Conservation (phyloP, 1,140 invertebrate genomes). For the Planococcus citri region DNA sequence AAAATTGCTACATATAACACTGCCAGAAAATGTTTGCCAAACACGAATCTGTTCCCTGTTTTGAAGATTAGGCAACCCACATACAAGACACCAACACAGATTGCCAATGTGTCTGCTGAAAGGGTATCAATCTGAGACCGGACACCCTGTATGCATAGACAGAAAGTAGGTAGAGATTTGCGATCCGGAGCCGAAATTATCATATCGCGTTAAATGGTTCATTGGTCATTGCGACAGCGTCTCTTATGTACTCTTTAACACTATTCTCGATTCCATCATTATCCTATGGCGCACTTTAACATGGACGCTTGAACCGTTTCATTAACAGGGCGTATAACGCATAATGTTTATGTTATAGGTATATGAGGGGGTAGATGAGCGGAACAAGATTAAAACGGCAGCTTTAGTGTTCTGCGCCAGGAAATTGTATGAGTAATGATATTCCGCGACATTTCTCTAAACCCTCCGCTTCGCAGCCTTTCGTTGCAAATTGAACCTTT, state of each 20-base stretch:
- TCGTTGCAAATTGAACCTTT: neutral
- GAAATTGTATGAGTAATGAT: conserved; percentile 4
- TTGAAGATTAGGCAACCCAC: no score
- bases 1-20: no score
- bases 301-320: neutral
- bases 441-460: neutral
- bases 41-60: no score
- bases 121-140: no score
- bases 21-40: no score
- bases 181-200: no score
- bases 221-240: neutral
- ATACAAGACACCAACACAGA: no score
- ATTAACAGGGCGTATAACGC: neutral
- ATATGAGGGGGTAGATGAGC: neutral
- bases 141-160: no score
- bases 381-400: neutral
- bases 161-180: no score
- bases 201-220: neutral
- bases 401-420: neutral
- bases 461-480: neutral
- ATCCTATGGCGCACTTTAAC: neutral
- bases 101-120: no score
- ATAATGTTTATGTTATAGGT: neutral
- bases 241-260: neutral
- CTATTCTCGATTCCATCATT: neutral